phyloP scores from a whole-genome alignment of 2,113 vertebrate genomes.

The Phalacrocorax pelagicus region DNA sequence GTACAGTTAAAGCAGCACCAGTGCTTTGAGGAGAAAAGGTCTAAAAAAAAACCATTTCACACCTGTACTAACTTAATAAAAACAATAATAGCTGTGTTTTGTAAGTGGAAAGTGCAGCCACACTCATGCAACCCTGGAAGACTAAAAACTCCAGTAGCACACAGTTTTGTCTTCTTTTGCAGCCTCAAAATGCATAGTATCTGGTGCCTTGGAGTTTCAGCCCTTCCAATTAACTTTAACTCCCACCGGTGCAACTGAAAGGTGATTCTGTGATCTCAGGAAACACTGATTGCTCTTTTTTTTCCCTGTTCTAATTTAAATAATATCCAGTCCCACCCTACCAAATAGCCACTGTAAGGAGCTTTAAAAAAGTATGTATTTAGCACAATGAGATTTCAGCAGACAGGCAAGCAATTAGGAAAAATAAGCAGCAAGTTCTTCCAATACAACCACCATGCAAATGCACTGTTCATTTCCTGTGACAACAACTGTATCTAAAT shows the following conservation, averaged over 20 bases:
- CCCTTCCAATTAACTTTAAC: slow-evolving; percentile 4
- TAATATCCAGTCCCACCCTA: background rate
- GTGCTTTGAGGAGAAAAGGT: background rate
- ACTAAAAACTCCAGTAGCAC: background rate
- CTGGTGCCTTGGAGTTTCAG: background rate
- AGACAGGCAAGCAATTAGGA: background rate
- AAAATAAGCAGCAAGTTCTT: background rate
- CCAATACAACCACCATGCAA: background rate
- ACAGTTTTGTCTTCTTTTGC: background rate
- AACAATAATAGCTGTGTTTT: background rate
- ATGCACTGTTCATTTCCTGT: background rate
- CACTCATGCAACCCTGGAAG: background rate
- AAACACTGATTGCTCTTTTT: background rate
- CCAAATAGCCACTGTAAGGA: background rate
- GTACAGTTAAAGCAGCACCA: background rate
- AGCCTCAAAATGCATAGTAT: background rate
- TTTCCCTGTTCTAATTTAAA: background rate
- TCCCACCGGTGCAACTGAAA: background rate
- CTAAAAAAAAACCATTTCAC: background rate
- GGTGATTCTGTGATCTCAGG: background rate
- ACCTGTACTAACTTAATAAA: background rate
- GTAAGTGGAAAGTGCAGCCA: background rate
- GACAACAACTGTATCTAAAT: background rate
- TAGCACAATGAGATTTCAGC: background rate
- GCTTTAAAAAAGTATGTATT: background rate